Percentiles rank a stretch among this genome's conserved stretches.
phyloP scores from a whole-genome alignment of 2,888 invertebrate species.

The Bedellia somnulentella region DNA sequence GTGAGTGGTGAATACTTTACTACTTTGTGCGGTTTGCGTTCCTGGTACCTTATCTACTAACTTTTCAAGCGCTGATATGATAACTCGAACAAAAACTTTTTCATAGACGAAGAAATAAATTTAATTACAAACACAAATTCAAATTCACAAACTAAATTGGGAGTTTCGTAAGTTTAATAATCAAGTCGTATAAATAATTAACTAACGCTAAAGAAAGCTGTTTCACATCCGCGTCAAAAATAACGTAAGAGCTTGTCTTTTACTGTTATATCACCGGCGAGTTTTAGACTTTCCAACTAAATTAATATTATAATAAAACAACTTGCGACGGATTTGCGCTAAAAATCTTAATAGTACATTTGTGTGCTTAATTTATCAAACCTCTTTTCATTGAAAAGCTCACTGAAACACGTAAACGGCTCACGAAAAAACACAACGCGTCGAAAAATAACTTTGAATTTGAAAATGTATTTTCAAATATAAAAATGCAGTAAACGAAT shows the following conservation, averaged over 20 bases:
- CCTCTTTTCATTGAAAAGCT: constrained; percentile 7
- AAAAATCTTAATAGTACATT: constrained; percentile 4
- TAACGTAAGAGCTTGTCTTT: constrained; percentile 11
- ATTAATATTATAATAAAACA: not conserved
- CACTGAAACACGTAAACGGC: constrained; percentile 1
- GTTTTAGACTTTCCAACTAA: not conserved
- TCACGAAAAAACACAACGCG: constrained; percentile 7
- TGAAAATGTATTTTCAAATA: too few species aligned
- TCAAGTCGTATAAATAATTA: constrained; percentile 14
- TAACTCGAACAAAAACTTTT: too few species aligned
- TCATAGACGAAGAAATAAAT: too few species aligned
- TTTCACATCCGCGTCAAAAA: constrained; percentile 11
- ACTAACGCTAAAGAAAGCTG: constrained; percentile 13
- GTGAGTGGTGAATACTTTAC: too few species aligned
- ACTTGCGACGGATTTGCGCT: constrained; percentile 9
- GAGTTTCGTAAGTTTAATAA: too few species aligned
- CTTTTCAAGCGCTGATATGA: too few species aligned
- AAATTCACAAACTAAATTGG: too few species aligned
- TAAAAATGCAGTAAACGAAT: constrained; percentile 43
- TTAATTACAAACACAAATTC: too few species aligned
- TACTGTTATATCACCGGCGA: constrained; percentile 9
- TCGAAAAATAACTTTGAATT: constrained; percentile 20
- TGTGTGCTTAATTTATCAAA: too few species aligned
- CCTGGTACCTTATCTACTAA: too few species aligned
- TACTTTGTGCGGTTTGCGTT: too few species aligned